Percentiles rank a stretch among this genome's conserved stretches.
Conservation (phyloP, 2,888 invertebrate genomes). For the Caenorhabditis sp. region DNA sequence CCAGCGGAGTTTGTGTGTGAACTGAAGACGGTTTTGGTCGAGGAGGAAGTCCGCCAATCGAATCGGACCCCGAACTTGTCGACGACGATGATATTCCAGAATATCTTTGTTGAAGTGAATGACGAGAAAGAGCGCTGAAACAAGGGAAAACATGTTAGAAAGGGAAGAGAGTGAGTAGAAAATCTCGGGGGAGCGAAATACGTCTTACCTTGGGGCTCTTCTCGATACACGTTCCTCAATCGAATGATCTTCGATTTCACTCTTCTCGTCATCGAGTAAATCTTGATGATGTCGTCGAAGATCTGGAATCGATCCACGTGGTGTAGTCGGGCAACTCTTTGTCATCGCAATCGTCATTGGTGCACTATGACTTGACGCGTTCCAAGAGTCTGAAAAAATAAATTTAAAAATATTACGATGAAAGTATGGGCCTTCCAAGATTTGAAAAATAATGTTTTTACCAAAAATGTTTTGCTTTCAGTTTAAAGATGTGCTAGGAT, state of each 20-base stretch:
- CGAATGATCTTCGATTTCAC: slow-evolving; percentile 33
- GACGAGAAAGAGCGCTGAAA: slow-evolving; percentile 35
- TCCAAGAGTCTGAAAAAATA: slow-evolving; percentile 53
- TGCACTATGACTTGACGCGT: slow-evolving; percentile 44
- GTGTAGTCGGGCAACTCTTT: slow-evolving; percentile 68
- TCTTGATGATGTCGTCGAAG: slow-evolving; percentile 30
- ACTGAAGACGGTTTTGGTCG: slow-evolving; percentile 26
- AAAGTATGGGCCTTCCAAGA: too few species aligned
- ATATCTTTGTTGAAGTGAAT: slow-evolving; percentile 39
- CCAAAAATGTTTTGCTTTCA: too few species aligned
- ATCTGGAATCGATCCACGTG: slow-evolving; percentile 68
- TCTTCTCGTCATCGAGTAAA: slow-evolving; percentile 23
- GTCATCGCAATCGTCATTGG: slow-evolving; percentile 37
- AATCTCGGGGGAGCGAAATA: background rate
- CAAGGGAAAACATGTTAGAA: slow-evolving; percentile 1
- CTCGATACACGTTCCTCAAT: slow-evolving; percentile 32
- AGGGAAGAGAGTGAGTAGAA: background rate
- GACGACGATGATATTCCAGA: slow-evolving; percentile 48
- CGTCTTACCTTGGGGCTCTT: slow-evolving; percentile 41
- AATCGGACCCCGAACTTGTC: slow-evolving; percentile 41
- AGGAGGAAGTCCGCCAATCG: slow-evolving; percentile 41
- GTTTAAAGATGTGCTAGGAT: too few species aligned
- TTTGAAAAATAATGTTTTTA: too few species aligned
- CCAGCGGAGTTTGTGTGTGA: slow-evolving; percentile 24
- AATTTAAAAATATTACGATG: too few species aligned